Evolutionary conservation across 2,888 invertebrate genomes (phyloP), one percentile per base, ranked within the genome.

Genomic region (Lingula anatina): DNA sequence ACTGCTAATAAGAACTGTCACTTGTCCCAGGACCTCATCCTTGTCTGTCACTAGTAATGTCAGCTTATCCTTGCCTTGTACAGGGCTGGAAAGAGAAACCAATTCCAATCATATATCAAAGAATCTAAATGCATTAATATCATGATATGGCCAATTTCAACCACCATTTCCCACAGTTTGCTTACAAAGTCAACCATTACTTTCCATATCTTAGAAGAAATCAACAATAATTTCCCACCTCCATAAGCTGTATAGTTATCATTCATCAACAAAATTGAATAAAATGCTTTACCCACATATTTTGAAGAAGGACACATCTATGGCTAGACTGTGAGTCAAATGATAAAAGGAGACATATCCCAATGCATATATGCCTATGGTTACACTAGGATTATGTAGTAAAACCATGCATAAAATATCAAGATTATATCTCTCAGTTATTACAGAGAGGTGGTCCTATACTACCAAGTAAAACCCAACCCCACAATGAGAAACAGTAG

Each of bases 11-110:
- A 68, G 70, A 18, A 72, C 52, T n/a, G 55, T 58, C 20, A 72
- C 58, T 49, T 68, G 67, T 25, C 72, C 72, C 18, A 71, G 51
- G n/a, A 68, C 57, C 50, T 70, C 69, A 42, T 71, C 69, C 42
- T 71, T 71, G 46, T 72, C 72, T 23, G 67, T 70, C 24, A 68
- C 68, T 28, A 63, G 65, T 54, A 72, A 66, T 54, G 66, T 69
- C 5, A 70, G 62, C 42, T 66, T 63, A 53, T 71, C 65, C 27
- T 61, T 48, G 1, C 54, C 49, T 47, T 63, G 63, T 1, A 70
- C 64, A 44, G 59, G 56, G 5, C 72, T 72, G 61, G 39, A 60
- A 65, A 37, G 39, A 36, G 49, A 51, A 21, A 48, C 18, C 39
- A 15, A 27, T 5, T 38, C 18, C 5, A 26, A 36, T n/a, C n/a